phyloP scores from a whole-genome alignment of 2,113 vertebrate genomes.

The Dasyurus viverrinus region DNA sequence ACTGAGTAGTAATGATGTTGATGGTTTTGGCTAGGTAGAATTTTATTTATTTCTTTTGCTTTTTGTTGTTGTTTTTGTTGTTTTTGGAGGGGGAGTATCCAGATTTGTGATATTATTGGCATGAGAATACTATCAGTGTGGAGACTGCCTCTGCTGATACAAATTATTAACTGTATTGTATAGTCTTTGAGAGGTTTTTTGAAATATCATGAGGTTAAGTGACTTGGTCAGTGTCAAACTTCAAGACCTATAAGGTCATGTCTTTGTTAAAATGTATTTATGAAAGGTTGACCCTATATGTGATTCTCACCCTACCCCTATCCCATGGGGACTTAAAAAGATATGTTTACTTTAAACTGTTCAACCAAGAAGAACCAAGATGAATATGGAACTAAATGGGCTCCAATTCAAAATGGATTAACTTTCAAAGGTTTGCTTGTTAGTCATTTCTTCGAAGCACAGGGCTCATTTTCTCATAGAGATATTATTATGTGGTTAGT shows the following conservation, averaged over 20 bases:
- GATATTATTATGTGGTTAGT: background rate
- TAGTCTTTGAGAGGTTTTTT: background rate
- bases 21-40: background rate
- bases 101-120: background rate
- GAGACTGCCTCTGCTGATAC: background rate
- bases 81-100: background rate
- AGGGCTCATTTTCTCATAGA: slow-evolving; percentile 8
- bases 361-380: slow-evolving; percentile 13
- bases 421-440: background rate
- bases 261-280: background rate
- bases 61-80: background rate
- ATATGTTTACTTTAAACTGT: background rate
- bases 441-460: slow-evolving; percentile 35
- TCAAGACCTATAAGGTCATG: background rate
- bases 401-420: background rate
- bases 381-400: background rate
- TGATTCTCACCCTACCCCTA: background rate
- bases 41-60: background rate
- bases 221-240: background rate
- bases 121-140: background rate
- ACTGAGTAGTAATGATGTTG: slow-evolving; percentile 3
- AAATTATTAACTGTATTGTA: background rate
- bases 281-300: background rate
- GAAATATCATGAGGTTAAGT: too few species aligned
- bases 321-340: background rate